Conservation (phyloP, 2,797 vertebrate genomes). For the Rhinophrynus dorsalis region DNA sequence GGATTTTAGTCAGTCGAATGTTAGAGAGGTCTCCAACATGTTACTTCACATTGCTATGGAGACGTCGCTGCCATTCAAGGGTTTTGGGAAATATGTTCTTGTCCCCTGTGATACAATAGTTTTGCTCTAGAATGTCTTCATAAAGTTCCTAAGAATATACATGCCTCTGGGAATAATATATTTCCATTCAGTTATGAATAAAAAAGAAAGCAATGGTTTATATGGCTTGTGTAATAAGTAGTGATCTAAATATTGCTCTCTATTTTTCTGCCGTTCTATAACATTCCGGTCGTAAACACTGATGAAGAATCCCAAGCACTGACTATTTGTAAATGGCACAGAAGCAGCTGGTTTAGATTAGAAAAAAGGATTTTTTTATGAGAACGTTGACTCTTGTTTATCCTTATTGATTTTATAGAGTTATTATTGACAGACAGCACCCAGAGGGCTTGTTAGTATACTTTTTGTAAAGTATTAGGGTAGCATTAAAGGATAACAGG, state of each 20-base stretch:
- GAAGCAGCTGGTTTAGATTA: constrained; percentile 60
- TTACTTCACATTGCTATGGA: too few species aligned
- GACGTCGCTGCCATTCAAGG: too few species aligned
- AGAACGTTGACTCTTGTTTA: constrained; percentile 66
- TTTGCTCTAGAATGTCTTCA: too few species aligned
- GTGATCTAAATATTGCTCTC: constrained; percentile 1
- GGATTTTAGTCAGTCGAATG: too few species aligned
- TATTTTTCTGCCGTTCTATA: neutral
- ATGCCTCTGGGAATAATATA: too few species aligned
- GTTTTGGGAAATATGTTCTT: too few species aligned
- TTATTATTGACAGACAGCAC: constrained; percentile 64
- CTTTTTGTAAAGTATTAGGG: constrained; percentile 63
- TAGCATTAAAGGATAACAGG: constrained; percentile 46
- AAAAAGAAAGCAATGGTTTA: neutral
- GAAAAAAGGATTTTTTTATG: constrained; percentile 61
- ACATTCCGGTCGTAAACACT: constrained; percentile 12
- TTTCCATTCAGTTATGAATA: too few species aligned
- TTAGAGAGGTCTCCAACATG: too few species aligned
- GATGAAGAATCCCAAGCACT: constrained; percentile 21
- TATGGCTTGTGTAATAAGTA: constrained; percentile 10
- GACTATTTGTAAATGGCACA: constrained; percentile 44
- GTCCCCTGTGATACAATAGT: too few species aligned
- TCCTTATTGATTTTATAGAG: constrained; percentile 66
- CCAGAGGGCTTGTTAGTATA: constrained; percentile 59
- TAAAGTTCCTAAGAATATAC: too few species aligned